Percentiles rank a stretch among this genome's conserved stretches.
Conservation (phyloP, 2,888 invertebrate genomes). For the Keiferia lycopersicella region DNA sequence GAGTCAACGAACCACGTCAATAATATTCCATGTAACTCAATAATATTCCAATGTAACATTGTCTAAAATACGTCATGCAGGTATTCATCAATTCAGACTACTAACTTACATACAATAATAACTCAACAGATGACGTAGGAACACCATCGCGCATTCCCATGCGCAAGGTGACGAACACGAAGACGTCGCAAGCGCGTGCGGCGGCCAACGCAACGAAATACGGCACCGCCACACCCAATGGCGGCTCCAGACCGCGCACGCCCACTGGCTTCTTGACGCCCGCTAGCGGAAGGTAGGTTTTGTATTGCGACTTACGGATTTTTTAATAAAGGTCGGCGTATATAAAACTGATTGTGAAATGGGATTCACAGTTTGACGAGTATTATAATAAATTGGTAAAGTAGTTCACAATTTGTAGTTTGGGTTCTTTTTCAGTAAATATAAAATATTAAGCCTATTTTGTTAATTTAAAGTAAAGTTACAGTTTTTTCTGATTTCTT, state of each 20-base stretch:
- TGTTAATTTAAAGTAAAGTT: too few relatives aligned
- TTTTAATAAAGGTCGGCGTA: not conserved
- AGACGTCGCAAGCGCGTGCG: conserved; percentile 77
- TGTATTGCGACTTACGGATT: conserved; percentile 28
- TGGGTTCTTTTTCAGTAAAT: too few relatives aligned
- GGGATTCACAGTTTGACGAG: too few relatives aligned
- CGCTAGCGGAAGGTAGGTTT: conserved; percentile 87
- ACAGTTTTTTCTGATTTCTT: too few relatives aligned
- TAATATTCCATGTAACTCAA: too few relatives aligned
- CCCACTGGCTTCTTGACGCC: conserved; percentile 90
- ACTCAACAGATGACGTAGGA: conserved; percentile 83
- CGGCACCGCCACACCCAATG: conserved; percentile 81
- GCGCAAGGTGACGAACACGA: conserved; percentile 84
- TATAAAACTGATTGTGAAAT: not conserved
- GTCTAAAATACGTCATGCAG: too few relatives aligned
- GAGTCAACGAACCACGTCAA: too few relatives aligned
- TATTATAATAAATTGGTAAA: too few relatives aligned
- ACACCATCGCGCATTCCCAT: conserved; percentile 92
- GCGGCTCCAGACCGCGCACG: conserved; percentile 85
- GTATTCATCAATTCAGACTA: too few relatives aligned
- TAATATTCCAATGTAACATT: too few relatives aligned
- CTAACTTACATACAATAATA: not conserved
- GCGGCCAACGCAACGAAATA: conserved; percentile 83
- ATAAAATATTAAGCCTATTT: too few relatives aligned
- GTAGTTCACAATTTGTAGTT: too few relatives aligned